Evolutionary conservation across 2,888 invertebrate genomes (phyloP).

Genomic region (Catocala nupta): DNA sequence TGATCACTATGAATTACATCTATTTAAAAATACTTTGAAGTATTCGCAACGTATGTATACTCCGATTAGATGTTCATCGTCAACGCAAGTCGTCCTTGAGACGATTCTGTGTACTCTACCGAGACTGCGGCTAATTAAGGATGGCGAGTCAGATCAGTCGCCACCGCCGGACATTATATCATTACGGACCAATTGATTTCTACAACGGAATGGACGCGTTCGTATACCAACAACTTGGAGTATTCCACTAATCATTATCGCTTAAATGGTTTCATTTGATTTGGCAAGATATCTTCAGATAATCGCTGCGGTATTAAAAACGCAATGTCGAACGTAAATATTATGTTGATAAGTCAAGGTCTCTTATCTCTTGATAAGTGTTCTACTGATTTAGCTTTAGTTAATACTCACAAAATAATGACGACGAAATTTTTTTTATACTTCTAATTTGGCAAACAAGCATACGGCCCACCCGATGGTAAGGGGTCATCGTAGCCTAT

Average conservation of each 20-base stretch:
- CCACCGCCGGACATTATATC: conserved; percentile 36
- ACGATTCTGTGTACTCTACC: conserved; percentile 34
- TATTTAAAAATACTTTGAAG: background rate
- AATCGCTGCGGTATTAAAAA: background rate
- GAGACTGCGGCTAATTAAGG: conserved; percentile 41
- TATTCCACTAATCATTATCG: background rate
- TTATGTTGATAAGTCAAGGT: conserved; percentile 20
- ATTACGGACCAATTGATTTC: conserved; percentile 37
- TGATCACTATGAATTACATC: background rate
- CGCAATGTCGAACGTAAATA: conserved; percentile 4
- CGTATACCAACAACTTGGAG: conserved; percentile 10
- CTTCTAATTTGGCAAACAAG: too few species aligned
- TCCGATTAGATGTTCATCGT: conserved; percentile 25
- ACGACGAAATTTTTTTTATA: too few species aligned
- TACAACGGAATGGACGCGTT: conserved; percentile 26
- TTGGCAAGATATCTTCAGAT: conserved; percentile 4
- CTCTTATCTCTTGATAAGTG: conserved; percentile 28
- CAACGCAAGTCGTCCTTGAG: conserved; percentile 32
- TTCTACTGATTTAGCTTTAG: background rate
- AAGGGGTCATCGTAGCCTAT: too few species aligned
- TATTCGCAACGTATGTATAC: conserved; percentile 4
- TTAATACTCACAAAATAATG: too few species aligned
- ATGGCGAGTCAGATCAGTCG: conserved; percentile 40
- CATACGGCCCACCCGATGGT: too few species aligned
- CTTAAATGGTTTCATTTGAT: conserved; percentile 10